These are phyloP conservation scores for Perdita meconis DNA, from an alignment of 2,888 invertebrate species.

Conservation along the genomic window DNA sequence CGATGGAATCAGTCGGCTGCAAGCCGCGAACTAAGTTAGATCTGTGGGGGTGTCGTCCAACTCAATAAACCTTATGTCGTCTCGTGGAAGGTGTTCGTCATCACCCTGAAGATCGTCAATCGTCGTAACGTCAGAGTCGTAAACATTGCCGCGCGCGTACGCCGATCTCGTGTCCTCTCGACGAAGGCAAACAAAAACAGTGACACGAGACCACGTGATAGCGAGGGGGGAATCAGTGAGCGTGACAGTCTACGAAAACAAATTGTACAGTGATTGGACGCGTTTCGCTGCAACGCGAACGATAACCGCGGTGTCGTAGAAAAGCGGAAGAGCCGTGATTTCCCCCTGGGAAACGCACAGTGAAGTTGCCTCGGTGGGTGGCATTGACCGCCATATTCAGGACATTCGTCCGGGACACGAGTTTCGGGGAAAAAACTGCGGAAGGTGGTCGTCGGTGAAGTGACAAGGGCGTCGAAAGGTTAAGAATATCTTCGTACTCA, in stretches of 20 bases:
- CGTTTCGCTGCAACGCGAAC: not conserved
- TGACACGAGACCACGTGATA: constrained; percentile 32
- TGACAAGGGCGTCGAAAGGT: constrained; percentile 46
- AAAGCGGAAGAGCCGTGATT: constrained; percentile 13
- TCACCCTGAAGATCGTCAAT: not conserved
- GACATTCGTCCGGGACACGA: constrained; percentile 36
- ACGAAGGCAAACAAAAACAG: constrained; percentile 32
- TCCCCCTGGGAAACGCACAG: constrained; percentile 37
- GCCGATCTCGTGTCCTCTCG: not conserved
- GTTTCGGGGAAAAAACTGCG: constrained; percentile 46
- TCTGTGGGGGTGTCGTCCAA: constrained; percentile 40
- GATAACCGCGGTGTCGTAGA: not conserved
- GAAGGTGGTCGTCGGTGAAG: constrained; percentile 32
- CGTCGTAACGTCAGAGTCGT: not conserved
- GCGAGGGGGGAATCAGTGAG: not conserved
- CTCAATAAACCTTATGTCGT: constrained; percentile 10
- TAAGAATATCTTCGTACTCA: constrained; percentile 36
- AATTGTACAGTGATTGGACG: not conserved
- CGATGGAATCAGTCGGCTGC: constrained; percentile 57
- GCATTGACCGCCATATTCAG: constrained; percentile 68
- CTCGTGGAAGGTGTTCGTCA: not conserved
- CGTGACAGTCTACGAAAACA: constrained; percentile 9
- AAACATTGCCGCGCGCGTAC: not conserved
- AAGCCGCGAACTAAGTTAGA: constrained; percentile 45
- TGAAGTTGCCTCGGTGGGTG: constrained; percentile 65